phyloP scores from a whole-genome alignment of 2,888 invertebrate genomes.

The Scrobipalpa atriplicella region DNA sequence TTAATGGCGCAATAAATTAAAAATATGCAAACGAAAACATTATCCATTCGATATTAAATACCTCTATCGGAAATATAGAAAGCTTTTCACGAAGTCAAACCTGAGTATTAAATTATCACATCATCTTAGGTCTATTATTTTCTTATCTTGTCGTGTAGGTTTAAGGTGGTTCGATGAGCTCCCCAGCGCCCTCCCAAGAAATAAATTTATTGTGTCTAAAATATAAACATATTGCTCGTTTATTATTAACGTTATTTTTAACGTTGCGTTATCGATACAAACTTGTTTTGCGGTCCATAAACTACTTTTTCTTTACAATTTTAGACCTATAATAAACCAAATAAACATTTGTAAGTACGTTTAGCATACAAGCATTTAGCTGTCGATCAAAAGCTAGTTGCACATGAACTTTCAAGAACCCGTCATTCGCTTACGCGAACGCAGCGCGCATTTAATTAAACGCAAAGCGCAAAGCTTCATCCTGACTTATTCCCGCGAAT shows the following conservation, averaged over 20 bases:
- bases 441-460: constrained; percentile 33
- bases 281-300: too few relatives aligned
- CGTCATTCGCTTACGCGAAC: constrained; percentile 42
- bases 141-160: too few relatives aligned
- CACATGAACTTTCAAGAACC: constrained; percentile 44
- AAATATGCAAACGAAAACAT: constrained; percentile 26
- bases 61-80: background rate
- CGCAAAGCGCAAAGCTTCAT: constrained; percentile 11
- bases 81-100: background rate
- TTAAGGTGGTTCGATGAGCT: too few relatives aligned
- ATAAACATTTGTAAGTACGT: background rate
- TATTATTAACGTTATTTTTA: too few relatives aligned
- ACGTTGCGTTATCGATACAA: too few relatives aligned
- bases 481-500: constrained; percentile 2
- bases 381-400: constrained; percentile 45
- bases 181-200: too few relatives aligned
- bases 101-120: background rate
- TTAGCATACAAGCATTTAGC: constrained; percentile 37
- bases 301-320: too few relatives aligned
- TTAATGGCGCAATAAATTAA: constrained; percentile 33
- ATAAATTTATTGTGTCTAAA: too few relatives aligned
- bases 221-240: too few relatives aligned
- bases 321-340: background rate
- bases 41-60: background rate
- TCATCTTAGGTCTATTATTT: background rate